Conservation (phyloP, 2,113 vertebrate species). For the Neotoma lepida region DNA sequence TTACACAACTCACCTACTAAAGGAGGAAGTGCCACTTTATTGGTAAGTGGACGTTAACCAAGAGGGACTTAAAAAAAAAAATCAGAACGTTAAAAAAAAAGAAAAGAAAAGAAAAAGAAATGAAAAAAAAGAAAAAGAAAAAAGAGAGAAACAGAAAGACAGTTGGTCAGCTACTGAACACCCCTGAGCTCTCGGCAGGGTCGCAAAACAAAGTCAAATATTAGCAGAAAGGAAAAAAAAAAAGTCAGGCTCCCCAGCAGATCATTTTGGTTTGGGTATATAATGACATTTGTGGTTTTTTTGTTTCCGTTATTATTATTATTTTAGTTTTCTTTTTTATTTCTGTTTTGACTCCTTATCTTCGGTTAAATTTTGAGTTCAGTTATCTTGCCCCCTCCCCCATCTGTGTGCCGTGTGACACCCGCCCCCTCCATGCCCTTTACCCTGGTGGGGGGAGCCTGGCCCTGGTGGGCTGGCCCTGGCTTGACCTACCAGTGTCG, state of each 20-base stretch:
- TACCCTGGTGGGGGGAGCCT: slow-evolving; percentile 59
- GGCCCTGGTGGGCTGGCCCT: slow-evolving; percentile 72
- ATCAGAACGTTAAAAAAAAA: slow-evolving; percentile 89
- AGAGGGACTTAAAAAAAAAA: slow-evolving; percentile 96
- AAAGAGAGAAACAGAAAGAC: slow-evolving; percentile 89
- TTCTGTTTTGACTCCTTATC: slow-evolving; percentile 80
- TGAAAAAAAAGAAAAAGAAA: slow-evolving; percentile 80
- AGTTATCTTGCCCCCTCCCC: slow-evolving; percentile 41
- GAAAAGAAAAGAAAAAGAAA: slow-evolving; percentile 73
- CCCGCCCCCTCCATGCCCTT: slow-evolving; percentile 80
- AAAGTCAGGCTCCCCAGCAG: slow-evolving; percentile 91
- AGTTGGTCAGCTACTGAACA: slow-evolving; percentile 95
- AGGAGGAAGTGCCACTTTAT: slow-evolving; percentile 99
- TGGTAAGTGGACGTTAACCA: slow-evolving; percentile 99
- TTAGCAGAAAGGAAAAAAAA: slow-evolving; percentile 89
- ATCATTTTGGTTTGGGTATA: slow-evolving; percentile 95
- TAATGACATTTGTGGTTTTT: slow-evolving; percentile 96
- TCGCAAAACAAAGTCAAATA: slow-evolving; percentile 90
- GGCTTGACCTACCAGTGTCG: slow-evolving; percentile 55
- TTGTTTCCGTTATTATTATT: not conserved
- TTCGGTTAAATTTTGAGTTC: slow-evolving; percentile 84
- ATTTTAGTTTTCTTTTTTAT: slow-evolving; percentile 84
- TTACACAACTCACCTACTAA: slow-evolving; percentile 99
- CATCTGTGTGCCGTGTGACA: slow-evolving; percentile 84
- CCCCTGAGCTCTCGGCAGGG: slow-evolving; percentile 95